Evolutionary conservation across 2,888 invertebrate genomes (phyloP), one percentile per base, ranked within the genome.

Genomic region (Uropetala carovei): DNA sequence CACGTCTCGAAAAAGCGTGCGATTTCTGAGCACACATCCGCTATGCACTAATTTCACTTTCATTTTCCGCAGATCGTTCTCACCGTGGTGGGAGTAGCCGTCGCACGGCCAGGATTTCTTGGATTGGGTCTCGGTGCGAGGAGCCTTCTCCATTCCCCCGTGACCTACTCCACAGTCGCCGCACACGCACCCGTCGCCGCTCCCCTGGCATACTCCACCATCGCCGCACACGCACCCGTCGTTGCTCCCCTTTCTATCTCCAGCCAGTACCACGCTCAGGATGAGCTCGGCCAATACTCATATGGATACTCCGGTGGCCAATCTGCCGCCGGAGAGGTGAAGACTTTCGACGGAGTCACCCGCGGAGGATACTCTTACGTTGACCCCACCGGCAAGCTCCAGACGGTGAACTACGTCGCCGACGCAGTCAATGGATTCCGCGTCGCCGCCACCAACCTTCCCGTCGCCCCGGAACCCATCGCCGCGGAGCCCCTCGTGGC

Each of bases 381-480:
- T 43, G 95, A 95, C 93, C 94, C 94, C 11, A 94, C 94, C 91
- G 95, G 95, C 11, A 93, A 94, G 10, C 94, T 95, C 84, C 95
- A 96, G 93, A 95, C 94, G 59, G 95, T 95, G 9, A 94, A 94
- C 91, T 96, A 96, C 93, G 94, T 95, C 5, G 95, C 95, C 8
- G 95, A 95, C 92, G 94, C 94, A 30, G 94, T 94, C 82, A 94
- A 95, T 92, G 96, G 96, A 18, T 96, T 95, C 94, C 94, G 95
- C 9, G 95, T 95, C 13, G 94, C 94, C 13, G 95, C 95, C 84
- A 95, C 95, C 92, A 95, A 95, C 94, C 93, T 95, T 84, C 95
- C 96, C 13, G 94, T 94, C 56, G 94, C 94, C n/a, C 92, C 92
- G 7, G 92, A 22, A 91, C 9, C 93, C 93, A 11, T 92, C 91